A percentile compares a stretch with the other conserved stretches of the same genome.
Conservation (phyloP, 2,797 vertebrate species). For the Phalanger gymnotis region DNA sequence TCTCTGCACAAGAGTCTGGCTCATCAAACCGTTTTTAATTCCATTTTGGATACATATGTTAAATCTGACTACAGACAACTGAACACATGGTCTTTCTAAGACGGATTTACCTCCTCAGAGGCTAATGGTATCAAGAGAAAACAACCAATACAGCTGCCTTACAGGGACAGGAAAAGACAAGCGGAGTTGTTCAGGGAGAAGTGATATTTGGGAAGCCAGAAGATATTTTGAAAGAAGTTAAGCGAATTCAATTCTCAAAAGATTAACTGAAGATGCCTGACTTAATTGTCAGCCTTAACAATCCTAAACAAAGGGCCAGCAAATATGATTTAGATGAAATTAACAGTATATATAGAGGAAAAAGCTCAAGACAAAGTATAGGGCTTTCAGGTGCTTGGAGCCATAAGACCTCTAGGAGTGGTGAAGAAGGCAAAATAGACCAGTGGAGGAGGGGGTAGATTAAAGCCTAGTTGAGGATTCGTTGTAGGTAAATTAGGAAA, state of each 20-base stretch:
- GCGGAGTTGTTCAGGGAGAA: background rate
- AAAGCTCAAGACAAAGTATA: background rate
- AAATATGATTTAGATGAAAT: background rate
- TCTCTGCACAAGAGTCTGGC: constrained; percentile 41
- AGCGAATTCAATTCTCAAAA: background rate
- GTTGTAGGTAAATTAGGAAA: background rate
- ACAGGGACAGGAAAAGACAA: constrained; percentile 55
- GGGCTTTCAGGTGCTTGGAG: background rate
- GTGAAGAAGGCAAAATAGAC: background rate
- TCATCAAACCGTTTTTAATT: constrained; percentile 68
- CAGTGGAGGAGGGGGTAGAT: background rate
- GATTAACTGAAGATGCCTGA: background rate
- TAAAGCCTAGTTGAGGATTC: background rate
- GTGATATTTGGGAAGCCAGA: background rate
- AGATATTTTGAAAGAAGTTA: background rate
- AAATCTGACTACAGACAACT: constrained; percentile 60
- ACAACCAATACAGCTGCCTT: background rate
- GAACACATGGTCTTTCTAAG: constrained; percentile 48
- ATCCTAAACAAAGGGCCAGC: background rate
- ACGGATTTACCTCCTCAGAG: constrained; percentile 36
- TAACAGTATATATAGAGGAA: background rate
- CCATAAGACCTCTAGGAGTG: background rate
- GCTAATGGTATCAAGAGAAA: constrained; percentile 40
- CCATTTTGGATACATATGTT: constrained; percentile 55
- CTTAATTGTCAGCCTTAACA: background rate